A percentile compares a stretch with the other conserved stretches of the same genome.
phyloP scores from a whole-genome alignment of 2,888 invertebrate species.

The Ochlodes sylvanus region DNA sequence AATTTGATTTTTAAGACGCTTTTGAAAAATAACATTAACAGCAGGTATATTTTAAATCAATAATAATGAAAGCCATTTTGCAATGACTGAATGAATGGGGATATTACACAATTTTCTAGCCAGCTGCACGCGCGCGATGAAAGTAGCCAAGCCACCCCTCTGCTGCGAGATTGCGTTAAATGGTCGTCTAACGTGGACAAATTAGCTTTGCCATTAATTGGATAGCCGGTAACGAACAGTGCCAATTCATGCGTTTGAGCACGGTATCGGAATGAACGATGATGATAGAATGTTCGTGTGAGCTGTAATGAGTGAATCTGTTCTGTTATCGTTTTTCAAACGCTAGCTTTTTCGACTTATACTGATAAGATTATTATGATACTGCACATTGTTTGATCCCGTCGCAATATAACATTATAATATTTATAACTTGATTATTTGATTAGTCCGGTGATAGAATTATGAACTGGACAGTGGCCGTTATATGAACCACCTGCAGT shows the following conservation, averaged over 20 bases:
- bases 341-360: too few relatives aligned
- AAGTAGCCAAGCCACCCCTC: constrained; percentile 9
- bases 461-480: too few relatives aligned
- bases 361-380: too few relatives aligned
- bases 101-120: constrained; percentile 30
- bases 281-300: too few relatives aligned
- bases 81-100: constrained; percentile 20
- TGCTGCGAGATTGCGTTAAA: constrained; percentile 2
- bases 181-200: constrained; percentile 5
- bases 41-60: constrained; percentile 18
- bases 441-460: too few relatives aligned
- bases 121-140: constrained; percentile 13
- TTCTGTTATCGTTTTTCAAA: too few relatives aligned
- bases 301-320: too few relatives aligned
- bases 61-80: constrained; percentile 10
- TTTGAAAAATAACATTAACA: not conserved
- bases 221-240: constrained; percentile 1
- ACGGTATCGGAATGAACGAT: not conserved
- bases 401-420: too few relatives aligned
- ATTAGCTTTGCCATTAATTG: constrained; percentile 18
- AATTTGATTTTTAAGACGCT: not conserved
- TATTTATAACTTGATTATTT: too few relatives aligned
- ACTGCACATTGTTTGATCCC: too few relatives aligned
- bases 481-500: too few relatives aligned
- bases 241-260: not conserved